Percentiles rank a stretch among this genome's conserved stretches.
These are phyloP conservation scores for Ceramica pisi DNA, from an alignment of 2,888 invertebrate genomes.

Conservation along the genomic window DNA sequence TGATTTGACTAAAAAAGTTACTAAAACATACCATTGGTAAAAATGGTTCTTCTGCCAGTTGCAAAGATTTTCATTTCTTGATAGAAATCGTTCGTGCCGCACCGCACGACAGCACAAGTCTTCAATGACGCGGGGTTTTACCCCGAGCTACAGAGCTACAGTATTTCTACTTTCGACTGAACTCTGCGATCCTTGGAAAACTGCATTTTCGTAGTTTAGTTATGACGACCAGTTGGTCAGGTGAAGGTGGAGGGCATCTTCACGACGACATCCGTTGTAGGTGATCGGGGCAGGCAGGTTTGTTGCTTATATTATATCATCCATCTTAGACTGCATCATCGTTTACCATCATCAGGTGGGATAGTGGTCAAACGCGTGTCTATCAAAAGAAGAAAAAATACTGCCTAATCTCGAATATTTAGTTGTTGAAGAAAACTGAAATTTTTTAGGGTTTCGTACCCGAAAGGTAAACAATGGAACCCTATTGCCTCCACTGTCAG, in stretches of 20 bases:
- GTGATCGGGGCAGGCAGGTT: neutral
- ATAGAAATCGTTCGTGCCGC: conserved; percentile 39
- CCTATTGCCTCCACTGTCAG: too few species aligned
- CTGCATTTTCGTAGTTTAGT: conserved; percentile 7
- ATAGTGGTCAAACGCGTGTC: too few species aligned
- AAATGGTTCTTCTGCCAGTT: neutral
- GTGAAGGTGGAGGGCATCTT: neutral
- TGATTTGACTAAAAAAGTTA: too few species aligned
- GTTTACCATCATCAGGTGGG: too few species aligned
- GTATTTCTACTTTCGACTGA: conserved; percentile 26
- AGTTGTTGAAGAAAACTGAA: too few species aligned
- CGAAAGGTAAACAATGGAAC: too few species aligned
- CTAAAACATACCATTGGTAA: too few species aligned
- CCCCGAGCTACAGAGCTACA: conserved; percentile 15
- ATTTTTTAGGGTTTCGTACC: too few species aligned
- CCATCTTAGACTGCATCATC: too few species aligned
- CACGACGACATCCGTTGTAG: neutral
- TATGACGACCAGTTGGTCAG: neutral
- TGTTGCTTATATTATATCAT: neutral
- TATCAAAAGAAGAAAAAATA: too few species aligned
- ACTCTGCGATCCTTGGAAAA: conserved; percentile 23
- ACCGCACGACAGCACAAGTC: conserved; percentile 20
- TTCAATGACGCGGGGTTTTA: conserved; percentile 32
- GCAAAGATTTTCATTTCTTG: conserved; percentile 3
- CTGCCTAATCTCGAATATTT: too few species aligned